Evolutionary conservation across 2,113 vertebrate genomes (phyloP), one percentile per base, ranked within the genome.

Genomic region (Pterocles gutturalis): DNA sequence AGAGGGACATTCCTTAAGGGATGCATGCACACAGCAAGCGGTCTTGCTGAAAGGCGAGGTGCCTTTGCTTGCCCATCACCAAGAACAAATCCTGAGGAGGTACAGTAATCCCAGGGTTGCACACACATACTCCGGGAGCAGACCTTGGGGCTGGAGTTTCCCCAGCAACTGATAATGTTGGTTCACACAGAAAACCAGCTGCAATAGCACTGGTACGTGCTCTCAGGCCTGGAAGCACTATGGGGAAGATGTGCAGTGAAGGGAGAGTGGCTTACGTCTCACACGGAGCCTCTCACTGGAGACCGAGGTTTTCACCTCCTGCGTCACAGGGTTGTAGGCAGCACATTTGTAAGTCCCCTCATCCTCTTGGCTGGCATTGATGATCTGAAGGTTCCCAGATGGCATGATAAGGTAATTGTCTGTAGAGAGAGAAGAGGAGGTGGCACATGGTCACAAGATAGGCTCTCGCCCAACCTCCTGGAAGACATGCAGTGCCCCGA

Each of bases 401-500:
- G 99, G 99, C 99, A 99, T 99, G 97, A 99, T 99, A 98, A 99
- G 98, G 97, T 99, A 99, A 98, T 99, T 99, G 70, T 99, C 99
- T 99, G 97, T 13, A 87, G 51, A 67, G 58, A 96, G 45, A 90
- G 67, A 94, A 87, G 41, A 70, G 54, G 55, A 67, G 26, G 60
- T 48, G 45, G 34, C 46, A 55, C 1, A 2, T 11, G 48, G 73
- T 90, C 71, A 83, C 17, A 85, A 85, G 41, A 36, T 13, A 41
- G 0, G 4, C 17, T 82, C 10, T 36, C 2, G 2, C 45, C 18
- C 51, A 84, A 17, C 31, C 33, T 75, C 64, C 64, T 43, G 19
- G 38, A 57, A 87, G 61, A 41, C 4, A 60, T 4, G 6, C 33
- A 60, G 34, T 21, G 16, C 41, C 29, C 31, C 57, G 64, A 61